Evolutionary conservation across 2,797 vertebrate genomes (phyloP), one percentile per base, ranked within the genome.

Genomic region (Momotus momota): DNA sequence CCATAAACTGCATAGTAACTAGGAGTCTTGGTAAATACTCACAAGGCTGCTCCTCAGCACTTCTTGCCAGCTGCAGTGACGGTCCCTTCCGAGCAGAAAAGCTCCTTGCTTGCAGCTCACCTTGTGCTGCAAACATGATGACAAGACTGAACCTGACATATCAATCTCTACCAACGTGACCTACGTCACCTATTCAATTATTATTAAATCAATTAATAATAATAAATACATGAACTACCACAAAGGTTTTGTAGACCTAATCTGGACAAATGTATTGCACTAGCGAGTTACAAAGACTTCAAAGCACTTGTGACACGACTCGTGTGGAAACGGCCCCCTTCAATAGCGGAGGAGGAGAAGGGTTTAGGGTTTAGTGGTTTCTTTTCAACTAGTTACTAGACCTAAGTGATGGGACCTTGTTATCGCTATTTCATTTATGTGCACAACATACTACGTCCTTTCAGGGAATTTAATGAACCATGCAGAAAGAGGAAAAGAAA

Each of bases 381-480:
- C 6, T 94, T 71, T 89, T 27, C 31, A 95, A 96, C 67, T 66
- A 92, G 78, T 94, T 94, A 90, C 69, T 46, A 73, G 81, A 81
- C 35, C 20, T 84, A 95, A 93, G 84, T 31, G 85, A 95, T 83
- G n/a, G 89, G 65, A 93, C 43, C 70, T 91, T 74, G 84, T 67
- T 91, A 95, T 74, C 22, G 27, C 60, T 72, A 65, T 60, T 93
- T 94, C 80, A 95, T 96, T 95, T 97, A 95, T 69, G 70, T 87
- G 57, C 43, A 86, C 89, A 97, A 92, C 69, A 84, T 55, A 88
- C 40, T 81, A 29, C 2, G 10, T 89, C 62, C 81, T 83, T 91
- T 91, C 84, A 94, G 88, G 62, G 90, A 96, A 95, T 81, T 77
- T 95, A 97, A 97, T 96, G 96, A 95, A 88, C 94, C 96, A 33